A percentile compares a stretch with the other conserved stretches of the same genome.
phyloP scores from a whole-genome alignment of 2,888 invertebrate genomes.

The Beris morrisii region DNA sequence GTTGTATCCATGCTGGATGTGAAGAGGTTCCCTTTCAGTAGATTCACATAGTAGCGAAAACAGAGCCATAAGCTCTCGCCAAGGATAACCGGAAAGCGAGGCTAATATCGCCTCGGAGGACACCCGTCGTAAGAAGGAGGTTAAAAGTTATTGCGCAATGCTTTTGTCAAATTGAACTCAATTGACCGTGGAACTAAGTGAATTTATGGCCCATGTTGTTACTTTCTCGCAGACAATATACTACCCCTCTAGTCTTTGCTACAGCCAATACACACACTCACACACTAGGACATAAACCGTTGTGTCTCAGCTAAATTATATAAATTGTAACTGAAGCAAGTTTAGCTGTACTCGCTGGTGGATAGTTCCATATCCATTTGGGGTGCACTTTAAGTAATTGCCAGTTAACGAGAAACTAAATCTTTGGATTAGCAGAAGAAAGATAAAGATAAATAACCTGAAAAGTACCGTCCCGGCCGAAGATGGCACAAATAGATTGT shows the following conservation, averaged over 20 bases:
- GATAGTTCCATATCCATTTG: background rate
- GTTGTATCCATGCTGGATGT: no score
- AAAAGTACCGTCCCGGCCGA: background rate
- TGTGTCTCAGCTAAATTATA: background rate
- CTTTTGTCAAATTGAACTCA: slow-evolving; percentile 37
- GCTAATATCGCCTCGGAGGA: no score
- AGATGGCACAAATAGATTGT: no score
- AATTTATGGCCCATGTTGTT: slow-evolving; percentile 32
- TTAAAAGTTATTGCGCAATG: slow-evolving; percentile 33
- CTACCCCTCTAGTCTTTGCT: background rate
- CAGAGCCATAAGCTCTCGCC: no score
- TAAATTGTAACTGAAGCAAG: no score
- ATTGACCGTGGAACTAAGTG: slow-evolving; percentile 33
- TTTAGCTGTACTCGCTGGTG: background rate
- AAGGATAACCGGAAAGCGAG: no score
- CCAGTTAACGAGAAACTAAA: slow-evolving; percentile 6
- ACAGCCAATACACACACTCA: no score
- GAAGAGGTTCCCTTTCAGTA: no score
- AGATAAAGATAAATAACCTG: slow-evolving; percentile 6
- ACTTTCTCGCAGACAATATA: background rate
- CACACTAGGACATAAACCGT: no score
- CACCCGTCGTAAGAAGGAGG: slow-evolving; percentile 5
- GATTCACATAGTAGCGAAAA: no score
- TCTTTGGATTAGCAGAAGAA: no score
- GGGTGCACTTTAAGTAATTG: slow-evolving; percentile 12